phyloP scores from a whole-genome alignment of 2,113 vertebrate species.

The Rattus norvegicus region DNA sequence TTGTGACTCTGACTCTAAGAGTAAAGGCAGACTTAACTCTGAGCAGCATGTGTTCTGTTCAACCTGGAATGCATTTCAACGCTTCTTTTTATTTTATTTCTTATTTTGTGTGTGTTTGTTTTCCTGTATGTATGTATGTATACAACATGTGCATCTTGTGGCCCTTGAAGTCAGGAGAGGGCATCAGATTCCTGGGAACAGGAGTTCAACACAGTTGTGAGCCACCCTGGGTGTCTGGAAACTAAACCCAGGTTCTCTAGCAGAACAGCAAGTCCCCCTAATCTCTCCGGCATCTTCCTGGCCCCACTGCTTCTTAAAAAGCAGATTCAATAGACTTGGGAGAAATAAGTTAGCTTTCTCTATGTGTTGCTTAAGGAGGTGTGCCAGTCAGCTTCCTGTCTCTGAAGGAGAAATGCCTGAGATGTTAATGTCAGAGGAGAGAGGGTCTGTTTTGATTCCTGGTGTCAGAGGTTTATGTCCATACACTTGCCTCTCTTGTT shows the following conservation, averaged over 20 bases:
- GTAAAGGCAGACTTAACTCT: neutral
- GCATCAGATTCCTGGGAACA: neutral
- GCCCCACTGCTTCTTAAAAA: neutral
- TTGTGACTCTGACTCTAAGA: neutral
- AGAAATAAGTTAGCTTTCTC: conserved; percentile 13
- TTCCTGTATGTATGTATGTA: neutral
- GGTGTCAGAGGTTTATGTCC: neutral
- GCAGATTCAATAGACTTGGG: neutral
- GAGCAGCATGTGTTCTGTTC: neutral
- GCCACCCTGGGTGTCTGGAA: neutral
- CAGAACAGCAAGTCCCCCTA: neutral
- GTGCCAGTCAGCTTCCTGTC: neutral
- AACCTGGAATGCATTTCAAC: neutral
- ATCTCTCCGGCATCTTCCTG: neutral
- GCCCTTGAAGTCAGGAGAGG: neutral
- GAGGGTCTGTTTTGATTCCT: neutral
- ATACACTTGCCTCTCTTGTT: neutral
- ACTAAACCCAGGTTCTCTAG: neutral
- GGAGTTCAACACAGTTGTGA: neutral
- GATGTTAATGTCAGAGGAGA: neutral
- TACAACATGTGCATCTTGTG: neutral
- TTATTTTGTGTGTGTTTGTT: neutral
- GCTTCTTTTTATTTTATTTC: neutral
- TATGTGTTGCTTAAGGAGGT: neutral
- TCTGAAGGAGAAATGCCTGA: neutral